Evolutionary conservation across 2,888 invertebrate genomes (phyloP), one percentile per base, ranked within the genome.

Genomic region (Galeopsomyia nigrocyanea): DNA sequence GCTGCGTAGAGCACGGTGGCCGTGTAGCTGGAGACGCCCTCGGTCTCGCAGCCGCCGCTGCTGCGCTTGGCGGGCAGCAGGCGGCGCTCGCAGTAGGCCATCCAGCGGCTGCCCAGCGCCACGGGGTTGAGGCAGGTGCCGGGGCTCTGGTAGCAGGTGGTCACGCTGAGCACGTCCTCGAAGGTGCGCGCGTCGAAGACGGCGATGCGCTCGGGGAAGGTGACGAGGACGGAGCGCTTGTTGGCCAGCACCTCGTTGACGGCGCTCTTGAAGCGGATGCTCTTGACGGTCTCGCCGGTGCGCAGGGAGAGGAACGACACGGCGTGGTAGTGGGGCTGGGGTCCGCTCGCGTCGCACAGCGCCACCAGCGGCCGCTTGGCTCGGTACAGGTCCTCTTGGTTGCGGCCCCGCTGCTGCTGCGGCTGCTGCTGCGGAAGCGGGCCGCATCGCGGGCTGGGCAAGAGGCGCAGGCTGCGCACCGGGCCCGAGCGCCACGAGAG

Each of bases 1-100:
- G 98, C 98, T 1, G 97, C 97, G 87, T 97, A 95, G 13, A 98
- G 90, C 66, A 98, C 95, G 0, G 97, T 95, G 0, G 98, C 97
- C 58, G 97, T 97, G 80, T 95, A 95, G 84, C 94, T 94, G 82
- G 95, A 92, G 16, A 94, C 93, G 16, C 95, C 95, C 85, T 95
- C 95, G 31, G 90, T 92, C 87, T 94, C 94, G 86, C 94, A 94
- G 1, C 95, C 95, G 1, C 95, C 95, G 73, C 92, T 92, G 84
- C 95, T 95, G 70, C 94, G 89, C 84, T 93, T 92, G 0, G 92
- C 90, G 62, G 93, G 91, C 75, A 94, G 88, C 61, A 98, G 88
- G 85, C 94, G 94, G 83, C 94, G 93, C 83, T 98, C 97, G 67
- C 96, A 95, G 82, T 93, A 94, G 0, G 94, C 94, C 78, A 94